A percentile compares a stretch with the other conserved stretches of the same genome.
phyloP scores from a whole-genome alignment of 2,797 vertebrate genomes.

The Trachops cirrhosus region DNA sequence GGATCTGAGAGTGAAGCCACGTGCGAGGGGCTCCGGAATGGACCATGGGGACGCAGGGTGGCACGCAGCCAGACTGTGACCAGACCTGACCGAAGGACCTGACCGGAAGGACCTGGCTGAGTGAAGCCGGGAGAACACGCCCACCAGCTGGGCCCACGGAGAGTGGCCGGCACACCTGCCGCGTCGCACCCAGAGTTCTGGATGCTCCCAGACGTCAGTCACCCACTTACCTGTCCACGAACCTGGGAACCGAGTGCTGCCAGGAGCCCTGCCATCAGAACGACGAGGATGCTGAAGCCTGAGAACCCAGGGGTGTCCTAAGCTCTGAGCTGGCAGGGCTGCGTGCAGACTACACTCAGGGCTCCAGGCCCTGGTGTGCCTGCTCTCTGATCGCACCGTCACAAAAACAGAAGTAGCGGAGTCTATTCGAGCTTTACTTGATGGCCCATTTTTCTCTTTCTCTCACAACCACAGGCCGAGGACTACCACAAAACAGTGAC shows the following conservation, averaged over 20 bases:
- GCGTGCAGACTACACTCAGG: fast-evolving
- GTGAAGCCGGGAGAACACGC: neutral
- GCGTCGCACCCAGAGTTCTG: fast-evolving
- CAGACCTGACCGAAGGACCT: neutral
- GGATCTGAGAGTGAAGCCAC: fast-evolving
- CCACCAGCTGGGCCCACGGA: fast-evolving
- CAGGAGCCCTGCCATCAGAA: neutral
- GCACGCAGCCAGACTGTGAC: fast-evolving
- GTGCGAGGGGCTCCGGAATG: fast-evolving
- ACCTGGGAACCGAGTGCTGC: neutral
- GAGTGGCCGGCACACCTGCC: neutral
- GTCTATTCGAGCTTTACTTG: neutral
- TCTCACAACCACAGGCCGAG: neutral
- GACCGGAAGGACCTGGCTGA: neutral
- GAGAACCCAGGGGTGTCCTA: neutral
- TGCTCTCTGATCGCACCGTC: neutral
- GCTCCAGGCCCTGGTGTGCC: no score
- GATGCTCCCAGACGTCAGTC: neutral
- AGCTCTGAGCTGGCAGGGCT: neutral
- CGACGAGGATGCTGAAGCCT: neutral
- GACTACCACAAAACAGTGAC: neutral
- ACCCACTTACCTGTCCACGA: neutral
- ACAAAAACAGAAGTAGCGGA: neutral
- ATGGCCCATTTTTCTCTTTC: neutral
- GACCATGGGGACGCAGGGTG: neutral